Evolutionary conservation across 2,888 invertebrate species (phyloP).

Genomic region (Heliconius hortense): DNA sequence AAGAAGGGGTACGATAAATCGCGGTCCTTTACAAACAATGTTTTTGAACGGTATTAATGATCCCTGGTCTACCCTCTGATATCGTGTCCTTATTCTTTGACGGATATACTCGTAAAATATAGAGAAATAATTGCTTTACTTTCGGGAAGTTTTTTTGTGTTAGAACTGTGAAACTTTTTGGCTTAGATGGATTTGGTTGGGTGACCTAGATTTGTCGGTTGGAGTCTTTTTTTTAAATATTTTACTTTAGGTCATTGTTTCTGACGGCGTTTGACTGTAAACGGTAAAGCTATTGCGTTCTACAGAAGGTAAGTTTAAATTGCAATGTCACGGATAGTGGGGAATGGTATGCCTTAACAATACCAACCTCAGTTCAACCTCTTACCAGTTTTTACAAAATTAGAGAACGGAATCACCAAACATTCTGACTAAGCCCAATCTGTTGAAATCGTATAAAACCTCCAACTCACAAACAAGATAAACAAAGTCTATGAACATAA

Average conservation of each 20-base stretch:
- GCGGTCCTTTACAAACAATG: slow-evolving; percentile 73
- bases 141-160: slow-evolving; percentile 11
- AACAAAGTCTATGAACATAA: not conserved
- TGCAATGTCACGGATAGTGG: not conserved
- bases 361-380: too few relatives aligned
- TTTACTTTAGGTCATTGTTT: not conserved
- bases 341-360: not conserved
- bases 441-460: too few relatives aligned
- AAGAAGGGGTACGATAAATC: slow-evolving; percentile 57
- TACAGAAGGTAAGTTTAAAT: too few relatives aligned
- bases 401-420: too few relatives aligned
- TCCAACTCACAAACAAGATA: too few relatives aligned
- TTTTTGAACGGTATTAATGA: slow-evolving; percentile 75
- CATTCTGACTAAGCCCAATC: too few relatives aligned
- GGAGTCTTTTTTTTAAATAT: not conserved
- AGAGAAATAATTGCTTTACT: slow-evolving; percentile 40
- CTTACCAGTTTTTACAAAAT: too few relatives aligned
- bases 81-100: slow-evolving; percentile 66
- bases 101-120: slow-evolving; percentile 45
- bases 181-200: not conserved
- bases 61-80: slow-evolving; percentile 50
- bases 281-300: too few relatives aligned
- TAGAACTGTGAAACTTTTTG: not conserved
- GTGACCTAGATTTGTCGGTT: not conserved
- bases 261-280: too few relatives aligned